Evolutionary conservation across 2,888 invertebrate species (phyloP).

Genomic region (Portevinia maculata): DNA sequence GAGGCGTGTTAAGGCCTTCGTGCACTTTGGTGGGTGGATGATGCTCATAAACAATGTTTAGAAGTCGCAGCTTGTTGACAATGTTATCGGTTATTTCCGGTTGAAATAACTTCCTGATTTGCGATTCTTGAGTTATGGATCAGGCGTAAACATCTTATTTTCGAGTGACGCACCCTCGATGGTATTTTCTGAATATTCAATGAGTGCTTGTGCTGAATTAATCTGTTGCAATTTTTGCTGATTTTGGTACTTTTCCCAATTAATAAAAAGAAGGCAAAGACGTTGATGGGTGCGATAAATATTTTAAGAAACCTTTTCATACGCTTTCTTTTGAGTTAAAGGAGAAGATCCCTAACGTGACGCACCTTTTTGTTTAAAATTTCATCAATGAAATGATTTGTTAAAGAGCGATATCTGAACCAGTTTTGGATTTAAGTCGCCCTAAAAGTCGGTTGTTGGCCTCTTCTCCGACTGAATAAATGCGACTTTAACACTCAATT

Average conservation of each 20-base stretch:
- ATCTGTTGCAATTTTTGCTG: not conserved
- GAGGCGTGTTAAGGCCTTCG: conserved; percentile 14
- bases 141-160: not conserved
- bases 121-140: conserved; percentile 5
- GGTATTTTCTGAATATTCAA: not conserved
- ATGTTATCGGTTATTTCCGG: conserved; percentile 35
- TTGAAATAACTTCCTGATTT: conserved; percentile 36
- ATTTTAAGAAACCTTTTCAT: no score
- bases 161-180: conserved; percentile 8
- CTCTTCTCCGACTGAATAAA: no score
- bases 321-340: no score
- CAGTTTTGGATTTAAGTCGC: no score
- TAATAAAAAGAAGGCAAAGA: no score
- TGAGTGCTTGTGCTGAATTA: not conserved
- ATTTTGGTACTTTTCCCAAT: not conserved
- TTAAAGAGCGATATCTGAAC: no score
- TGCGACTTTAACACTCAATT: no score
- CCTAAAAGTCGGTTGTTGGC: no score
- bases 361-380: no score
- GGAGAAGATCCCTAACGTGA: no score
- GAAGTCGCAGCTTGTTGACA: conserved; percentile 44
- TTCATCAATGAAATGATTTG: no score
- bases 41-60: conserved; percentile 36
- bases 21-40: conserved; percentile 4
- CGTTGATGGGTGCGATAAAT: no score